A percentile compares a stretch with the other conserved stretches of the same genome.
phyloP scores from a whole-genome alignment of 2,113 vertebrate genomes.

The Nannospalax galili region DNA sequence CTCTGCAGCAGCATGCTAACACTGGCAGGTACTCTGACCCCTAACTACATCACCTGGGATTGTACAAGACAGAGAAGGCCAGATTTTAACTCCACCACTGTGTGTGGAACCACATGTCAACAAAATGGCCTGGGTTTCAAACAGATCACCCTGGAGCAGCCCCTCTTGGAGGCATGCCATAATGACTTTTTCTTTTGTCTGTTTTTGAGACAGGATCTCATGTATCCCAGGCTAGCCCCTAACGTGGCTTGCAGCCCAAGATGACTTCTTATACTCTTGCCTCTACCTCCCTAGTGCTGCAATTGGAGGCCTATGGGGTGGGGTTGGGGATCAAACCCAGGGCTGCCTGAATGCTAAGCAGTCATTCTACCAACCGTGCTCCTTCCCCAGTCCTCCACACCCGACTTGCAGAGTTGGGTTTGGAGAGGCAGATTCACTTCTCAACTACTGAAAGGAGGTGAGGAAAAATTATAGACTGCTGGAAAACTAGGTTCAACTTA shows the following conservation, averaged over 20 bases:
- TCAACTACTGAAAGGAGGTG: background rate
- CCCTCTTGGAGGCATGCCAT: background rate
- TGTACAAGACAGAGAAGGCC: background rate
- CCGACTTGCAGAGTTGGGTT: background rate
- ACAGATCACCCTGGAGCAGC: background rate
- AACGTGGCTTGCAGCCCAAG: background rate
- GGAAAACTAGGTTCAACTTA: background rate
- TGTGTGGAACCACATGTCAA: background rate
- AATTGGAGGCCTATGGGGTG: background rate
- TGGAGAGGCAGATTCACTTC: background rate
- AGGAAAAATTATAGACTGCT: background rate
- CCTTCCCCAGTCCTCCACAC: background rate
- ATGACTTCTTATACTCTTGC: background rate
- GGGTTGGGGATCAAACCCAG: background rate
- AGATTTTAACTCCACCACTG: background rate
- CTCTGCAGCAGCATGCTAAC: background rate
- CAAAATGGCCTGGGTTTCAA: background rate
- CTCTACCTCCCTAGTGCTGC: background rate
- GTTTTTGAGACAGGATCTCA: background rate
- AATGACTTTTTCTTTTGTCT: background rate
- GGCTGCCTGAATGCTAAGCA: background rate
- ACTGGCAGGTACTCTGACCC: no score
- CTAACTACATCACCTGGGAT: background rate
- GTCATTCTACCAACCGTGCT: background rate
- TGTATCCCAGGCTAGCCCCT: background rate